Conservation (phyloP, 2,888 invertebrate genomes). For the Iselma pallidipennis region DNA sequence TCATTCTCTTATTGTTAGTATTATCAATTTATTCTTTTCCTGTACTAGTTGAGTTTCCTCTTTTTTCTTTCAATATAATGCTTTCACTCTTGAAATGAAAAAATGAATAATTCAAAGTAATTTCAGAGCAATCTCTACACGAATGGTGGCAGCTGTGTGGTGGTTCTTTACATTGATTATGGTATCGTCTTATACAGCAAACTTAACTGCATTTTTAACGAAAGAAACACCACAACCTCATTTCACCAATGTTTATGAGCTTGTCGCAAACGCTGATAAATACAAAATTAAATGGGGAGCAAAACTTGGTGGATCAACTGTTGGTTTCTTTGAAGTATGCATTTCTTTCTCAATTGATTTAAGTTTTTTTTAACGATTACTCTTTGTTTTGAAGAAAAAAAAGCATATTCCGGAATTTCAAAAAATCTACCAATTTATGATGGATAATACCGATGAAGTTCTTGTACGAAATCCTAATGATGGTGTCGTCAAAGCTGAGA, state of each 20-base stretch:
- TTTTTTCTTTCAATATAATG: no score
- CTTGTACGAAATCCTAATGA: constrained; percentile 59
- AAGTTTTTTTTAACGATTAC: neutral
- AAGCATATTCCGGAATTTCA: constrained; percentile 29
- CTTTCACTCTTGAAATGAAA: no score
- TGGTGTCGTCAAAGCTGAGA: constrained; percentile 79
- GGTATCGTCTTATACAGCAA: constrained; percentile 89
- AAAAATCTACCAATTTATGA: constrained; percentile 44
- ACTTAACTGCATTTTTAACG: constrained; percentile 87
- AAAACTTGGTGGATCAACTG: constrained; percentile 79
- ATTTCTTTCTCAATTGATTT: constrained; percentile 54
- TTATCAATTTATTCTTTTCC: no score
- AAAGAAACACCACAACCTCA: constrained; percentile 74
- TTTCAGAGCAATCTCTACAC: constrained; percentile 80
- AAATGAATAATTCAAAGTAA: constrained; percentile 1
- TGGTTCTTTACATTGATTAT: constrained; percentile 89
- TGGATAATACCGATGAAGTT: constrained; percentile 46
- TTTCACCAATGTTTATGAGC: constrained; percentile 78
- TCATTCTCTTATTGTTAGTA: no score
- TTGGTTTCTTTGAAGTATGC: constrained; percentile 76
- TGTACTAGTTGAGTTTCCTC: no score
- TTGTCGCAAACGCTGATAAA: constrained; percentile 72
- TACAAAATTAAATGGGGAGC: constrained; percentile 85
- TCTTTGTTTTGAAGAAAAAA: neutral
- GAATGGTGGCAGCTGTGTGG: constrained; percentile 86